Percentiles rank a stretch among this genome's conserved stretches.
Evolutionary conservation across 2,797 vertebrate species (phyloP).

Genomic region (Leptatherina wallacei): DNA sequence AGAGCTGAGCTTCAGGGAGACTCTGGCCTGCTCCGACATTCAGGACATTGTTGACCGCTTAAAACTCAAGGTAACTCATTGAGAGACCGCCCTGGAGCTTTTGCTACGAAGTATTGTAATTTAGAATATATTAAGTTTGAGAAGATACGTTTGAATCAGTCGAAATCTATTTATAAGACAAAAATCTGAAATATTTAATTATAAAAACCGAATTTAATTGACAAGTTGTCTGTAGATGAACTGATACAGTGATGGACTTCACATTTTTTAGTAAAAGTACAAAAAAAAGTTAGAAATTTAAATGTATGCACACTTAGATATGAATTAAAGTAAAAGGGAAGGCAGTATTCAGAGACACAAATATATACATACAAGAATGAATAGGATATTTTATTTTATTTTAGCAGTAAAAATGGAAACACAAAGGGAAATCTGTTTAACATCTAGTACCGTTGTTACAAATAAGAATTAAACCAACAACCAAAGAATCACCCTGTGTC

Average conservation of each 20-base stretch:
- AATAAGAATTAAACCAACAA: background rate
- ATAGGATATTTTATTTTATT: too few species aligned
- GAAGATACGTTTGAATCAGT: background rate
- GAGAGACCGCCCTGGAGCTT: background rate
- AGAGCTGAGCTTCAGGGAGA: constrained; percentile 93
- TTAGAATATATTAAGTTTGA: background rate
- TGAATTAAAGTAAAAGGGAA: background rate
- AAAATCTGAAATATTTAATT: too few species aligned
- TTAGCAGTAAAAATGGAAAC: background rate
- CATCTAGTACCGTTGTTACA: background rate
- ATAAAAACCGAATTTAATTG: too few species aligned
- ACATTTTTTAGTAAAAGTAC: too few species aligned
- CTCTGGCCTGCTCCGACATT: constrained; percentile 91
- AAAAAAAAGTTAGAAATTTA: background rate
- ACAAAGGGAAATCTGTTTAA: background rate
- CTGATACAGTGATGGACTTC: background rate
- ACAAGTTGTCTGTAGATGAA: background rate
- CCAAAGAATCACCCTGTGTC: background rate
- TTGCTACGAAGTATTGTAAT: background rate
- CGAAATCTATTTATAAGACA: background rate
- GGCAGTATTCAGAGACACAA: too few species aligned
- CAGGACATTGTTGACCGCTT: constrained; percentile 92
- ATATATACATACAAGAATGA: background rate
- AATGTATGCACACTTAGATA: background rate
- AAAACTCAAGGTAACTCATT: constrained; percentile 86